These are phyloP conservation scores for Alloplasta piceator DNA, from an alignment of 2,888 invertebrate genomes.

Conservation along the genomic window DNA sequence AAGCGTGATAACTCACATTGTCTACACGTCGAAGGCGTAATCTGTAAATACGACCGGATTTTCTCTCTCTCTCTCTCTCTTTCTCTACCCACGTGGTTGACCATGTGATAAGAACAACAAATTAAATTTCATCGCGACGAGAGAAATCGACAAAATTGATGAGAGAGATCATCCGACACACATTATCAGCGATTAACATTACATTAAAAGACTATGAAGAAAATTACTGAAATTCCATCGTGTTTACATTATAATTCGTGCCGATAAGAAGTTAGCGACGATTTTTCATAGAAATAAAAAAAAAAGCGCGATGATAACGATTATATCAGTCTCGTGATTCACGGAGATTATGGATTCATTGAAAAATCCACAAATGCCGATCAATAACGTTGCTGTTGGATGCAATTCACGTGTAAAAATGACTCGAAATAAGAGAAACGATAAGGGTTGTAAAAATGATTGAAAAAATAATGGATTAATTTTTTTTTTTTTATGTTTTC, in stretches of 20 bases:
- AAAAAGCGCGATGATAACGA: neutral
- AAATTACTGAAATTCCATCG: slow-evolving; percentile 20
- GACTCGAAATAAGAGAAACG: too few relatives aligned
- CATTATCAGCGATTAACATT: slow-evolving; percentile 33
- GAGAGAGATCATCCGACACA: slow-evolving; percentile 11
- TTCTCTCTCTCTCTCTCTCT: neutral
- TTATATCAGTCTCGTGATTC: neutral
- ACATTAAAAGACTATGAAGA: slow-evolving; percentile 23
- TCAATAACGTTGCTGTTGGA: too few relatives aligned
- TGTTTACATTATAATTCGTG: slow-evolving; percentile 1
- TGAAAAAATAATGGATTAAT: too few relatives aligned
- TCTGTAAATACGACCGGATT: slow-evolving; percentile 28
- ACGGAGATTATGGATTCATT: neutral
- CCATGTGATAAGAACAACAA: slow-evolving; percentile 6
- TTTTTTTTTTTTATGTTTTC: too few relatives aligned
- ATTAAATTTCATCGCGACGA: slow-evolving; percentile 32
- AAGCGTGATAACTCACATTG: slow-evolving; percentile 33
- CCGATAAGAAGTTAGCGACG: slow-evolving; percentile 14
- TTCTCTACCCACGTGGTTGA: slow-evolving; percentile 4
- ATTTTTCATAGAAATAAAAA: slow-evolving; percentile 33
- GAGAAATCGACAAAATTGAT: slow-evolving; percentile 3
- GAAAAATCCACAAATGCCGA: neutral
- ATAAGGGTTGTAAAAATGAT: too few relatives aligned
- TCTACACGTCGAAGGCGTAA: slow-evolving; percentile 18
- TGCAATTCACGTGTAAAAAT: too few relatives aligned